A percentile compares a stretch with the other conserved stretches of the same genome.
These are phyloP conservation scores for Atrina japonica DNA, from an alignment of 2,888 invertebrate species.

Conservation along the genomic window DNA sequence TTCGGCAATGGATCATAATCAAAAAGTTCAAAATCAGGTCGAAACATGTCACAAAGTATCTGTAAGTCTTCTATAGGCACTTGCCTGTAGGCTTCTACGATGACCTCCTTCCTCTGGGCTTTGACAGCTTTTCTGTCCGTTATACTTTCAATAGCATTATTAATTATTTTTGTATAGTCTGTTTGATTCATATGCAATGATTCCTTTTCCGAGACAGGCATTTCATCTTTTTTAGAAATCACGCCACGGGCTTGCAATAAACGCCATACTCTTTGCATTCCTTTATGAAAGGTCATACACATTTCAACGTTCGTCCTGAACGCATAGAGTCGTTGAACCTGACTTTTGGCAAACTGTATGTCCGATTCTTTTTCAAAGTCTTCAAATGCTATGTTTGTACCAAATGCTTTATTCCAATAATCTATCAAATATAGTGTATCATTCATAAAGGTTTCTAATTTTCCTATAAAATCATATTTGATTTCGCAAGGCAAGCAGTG, in stretches of 20 bases:
- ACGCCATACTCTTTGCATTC: slow-evolving; percentile 56
- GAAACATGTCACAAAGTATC: slow-evolving; percentile 51
- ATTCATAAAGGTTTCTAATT: slow-evolving; percentile 60
- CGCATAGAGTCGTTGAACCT: slow-evolving; percentile 41
- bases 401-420: slow-evolving; percentile 43
- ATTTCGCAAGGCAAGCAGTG: slow-evolving; percentile 61
- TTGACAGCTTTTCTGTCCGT: slow-evolving; percentile 41
- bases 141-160: slow-evolving; percentile 28
- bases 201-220: slow-evolving; percentile 48
- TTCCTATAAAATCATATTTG: slow-evolving; percentile 57
- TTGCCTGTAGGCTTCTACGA: slow-evolving; percentile 59
- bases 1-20: slow-evolving; percentile 51
- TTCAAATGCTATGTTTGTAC: slow-evolving; percentile 51
- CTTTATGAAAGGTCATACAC: slow-evolving; percentile 52
- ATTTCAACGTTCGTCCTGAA: slow-evolving; percentile 43
- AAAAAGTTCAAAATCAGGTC: slow-evolving; percentile 63
- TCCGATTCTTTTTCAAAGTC: slow-evolving; percentile 59
- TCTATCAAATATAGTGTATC: slow-evolving; percentile 49
- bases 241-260: slow-evolving; percentile 65
- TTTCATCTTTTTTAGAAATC: slow-evolving; percentile 45
- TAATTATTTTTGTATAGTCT: slow-evolving; percentile 40
- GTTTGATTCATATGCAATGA: slow-evolving; percentile 26
- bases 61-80: slow-evolving; percentile 50
- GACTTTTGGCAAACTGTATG: slow-evolving; percentile 39
- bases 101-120: slow-evolving; percentile 56